A percentile compares a stretch with the other conserved stretches of the same genome.
These are phyloP conservation scores for Vanessa tameamea DNA, from an alignment of 1,140 invertebrate species.

Conservation along the genomic window DNA sequence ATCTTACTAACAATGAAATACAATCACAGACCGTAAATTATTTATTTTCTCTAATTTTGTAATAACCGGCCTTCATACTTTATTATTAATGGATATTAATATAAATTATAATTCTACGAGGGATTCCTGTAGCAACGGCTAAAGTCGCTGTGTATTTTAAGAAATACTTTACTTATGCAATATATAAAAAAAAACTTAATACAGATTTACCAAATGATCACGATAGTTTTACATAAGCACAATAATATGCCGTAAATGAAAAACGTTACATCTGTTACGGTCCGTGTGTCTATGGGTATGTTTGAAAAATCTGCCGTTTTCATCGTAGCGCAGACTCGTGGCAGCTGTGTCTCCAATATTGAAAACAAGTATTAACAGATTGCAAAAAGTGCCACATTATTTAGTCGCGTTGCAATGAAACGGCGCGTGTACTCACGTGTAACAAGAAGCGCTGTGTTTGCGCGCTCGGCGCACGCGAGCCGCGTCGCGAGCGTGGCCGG, in stretches of 20 bases:
- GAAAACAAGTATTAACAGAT: neutral
- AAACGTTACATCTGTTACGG: neutral
- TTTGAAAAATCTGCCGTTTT: constrained; percentile 6
- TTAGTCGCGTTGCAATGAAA: neutral
- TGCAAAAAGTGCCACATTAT: constrained; percentile 2
- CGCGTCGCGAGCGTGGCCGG: neutral
- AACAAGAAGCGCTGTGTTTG: constrained; percentile 6
- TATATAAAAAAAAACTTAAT: no score
- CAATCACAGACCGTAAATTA: no score
- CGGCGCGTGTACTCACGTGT: constrained; percentile 4
- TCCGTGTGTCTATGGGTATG: neutral
- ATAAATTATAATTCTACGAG: no score
- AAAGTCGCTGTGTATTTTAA: no score
- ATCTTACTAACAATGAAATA: no score
- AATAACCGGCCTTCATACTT: no score
- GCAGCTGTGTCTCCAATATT: constrained; percentile 1
- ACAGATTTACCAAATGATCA: no score
- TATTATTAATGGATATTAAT: no score
- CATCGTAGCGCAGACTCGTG: constrained; percentile 2
- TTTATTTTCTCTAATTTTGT: no score
- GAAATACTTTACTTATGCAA: no score
- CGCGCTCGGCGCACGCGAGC: neutral
- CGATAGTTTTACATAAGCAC: no score
- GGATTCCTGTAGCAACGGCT: no score
- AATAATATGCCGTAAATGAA: neutral